Conservation (phyloP, 2,797 vertebrate genomes). For the Typhlichthys subterraneus region DNA sequence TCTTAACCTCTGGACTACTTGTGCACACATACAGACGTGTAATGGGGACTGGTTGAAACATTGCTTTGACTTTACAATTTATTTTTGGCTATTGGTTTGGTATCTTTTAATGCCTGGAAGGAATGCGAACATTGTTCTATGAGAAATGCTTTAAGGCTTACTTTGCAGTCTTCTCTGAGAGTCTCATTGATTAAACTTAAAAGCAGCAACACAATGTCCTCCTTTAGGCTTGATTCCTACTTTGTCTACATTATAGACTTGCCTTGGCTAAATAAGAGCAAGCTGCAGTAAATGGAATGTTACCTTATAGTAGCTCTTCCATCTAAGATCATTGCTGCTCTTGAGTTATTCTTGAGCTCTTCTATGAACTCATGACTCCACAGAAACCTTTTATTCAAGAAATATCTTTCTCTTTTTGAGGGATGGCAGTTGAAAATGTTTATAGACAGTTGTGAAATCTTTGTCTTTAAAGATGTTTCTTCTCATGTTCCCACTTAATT, state of each 20-base stretch:
- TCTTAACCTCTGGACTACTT: slow-evolving; percentile 11
- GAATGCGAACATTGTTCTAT: slow-evolving; percentile 15
- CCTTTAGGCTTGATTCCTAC: slow-evolving; percentile 27
- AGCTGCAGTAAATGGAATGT: slow-evolving; percentile 25
- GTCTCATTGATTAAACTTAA: slow-evolving; percentile 66
- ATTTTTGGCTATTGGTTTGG: slow-evolving; percentile 24
- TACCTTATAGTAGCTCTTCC: slow-evolving; percentile 22
- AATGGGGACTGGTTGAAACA: slow-evolving; percentile 35
- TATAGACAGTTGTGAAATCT: slow-evolving; percentile 46
- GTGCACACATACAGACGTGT: slow-evolving; percentile 35
- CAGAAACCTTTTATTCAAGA: slow-evolving; percentile 35
- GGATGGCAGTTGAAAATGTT: slow-evolving; percentile 38
- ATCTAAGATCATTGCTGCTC: slow-evolving; percentile 25
- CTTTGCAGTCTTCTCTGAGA: slow-evolving; percentile 23
- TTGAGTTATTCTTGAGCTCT: slow-evolving; percentile 10
- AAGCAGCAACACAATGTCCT: slow-evolving; percentile 49
- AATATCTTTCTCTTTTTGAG: slow-evolving; percentile 18
- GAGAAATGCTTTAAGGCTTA: slow-evolving; percentile 9
- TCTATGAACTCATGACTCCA: slow-evolving; percentile 30
- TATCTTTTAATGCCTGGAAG: slow-evolving; percentile 32
- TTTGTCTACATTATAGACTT: slow-evolving; percentile 8
- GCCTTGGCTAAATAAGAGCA: slow-evolving; percentile 3
- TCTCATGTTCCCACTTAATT: slow-evolving; percentile 52
- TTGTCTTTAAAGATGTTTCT: slow-evolving; percentile 21
- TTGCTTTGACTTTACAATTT: slow-evolving; percentile 31